Conservation (phyloP, 2,113 vertebrate species). For the Sander lucioperca region DNA sequence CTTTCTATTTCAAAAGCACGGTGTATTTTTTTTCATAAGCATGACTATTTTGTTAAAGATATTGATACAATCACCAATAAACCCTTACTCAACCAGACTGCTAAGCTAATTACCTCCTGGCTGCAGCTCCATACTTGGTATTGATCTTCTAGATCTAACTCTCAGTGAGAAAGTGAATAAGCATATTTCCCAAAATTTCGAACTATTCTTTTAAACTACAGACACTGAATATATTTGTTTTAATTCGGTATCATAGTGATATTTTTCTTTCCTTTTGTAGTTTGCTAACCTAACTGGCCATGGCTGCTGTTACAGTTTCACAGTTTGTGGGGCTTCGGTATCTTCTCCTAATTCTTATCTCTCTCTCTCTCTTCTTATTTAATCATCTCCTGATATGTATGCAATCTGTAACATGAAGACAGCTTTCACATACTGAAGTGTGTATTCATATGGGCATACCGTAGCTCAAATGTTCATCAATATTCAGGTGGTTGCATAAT, state of each 20-base stretch:
- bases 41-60: not conserved
- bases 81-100: not conserved
- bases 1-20: not conserved
- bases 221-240: not conserved
- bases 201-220: constrained; percentile 3
- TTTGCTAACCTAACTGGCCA: not conserved
- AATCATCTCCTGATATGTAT: constrained; percentile 4
- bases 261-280: not conserved
- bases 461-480: constrained; percentile 67
- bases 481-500: constrained; percentile 76
- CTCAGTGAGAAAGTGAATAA: not conserved
- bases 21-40: not conserved
- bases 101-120: not conserved
- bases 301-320: not conserved
- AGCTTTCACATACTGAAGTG: constrained; percentile 21
- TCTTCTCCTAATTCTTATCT: not conserved
- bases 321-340: not conserved
- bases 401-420: constrained; percentile 21
- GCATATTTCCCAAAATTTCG: not conserved
- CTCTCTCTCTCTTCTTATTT: not conserved
- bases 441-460: constrained; percentile 49
- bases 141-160: not conserved
- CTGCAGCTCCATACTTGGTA: not conserved
- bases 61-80: not conserved
- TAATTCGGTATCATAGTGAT: not conserved